phyloP scores from a whole-genome alignment of 2,113 vertebrate species.

The Perognathus longimembris region DNA sequence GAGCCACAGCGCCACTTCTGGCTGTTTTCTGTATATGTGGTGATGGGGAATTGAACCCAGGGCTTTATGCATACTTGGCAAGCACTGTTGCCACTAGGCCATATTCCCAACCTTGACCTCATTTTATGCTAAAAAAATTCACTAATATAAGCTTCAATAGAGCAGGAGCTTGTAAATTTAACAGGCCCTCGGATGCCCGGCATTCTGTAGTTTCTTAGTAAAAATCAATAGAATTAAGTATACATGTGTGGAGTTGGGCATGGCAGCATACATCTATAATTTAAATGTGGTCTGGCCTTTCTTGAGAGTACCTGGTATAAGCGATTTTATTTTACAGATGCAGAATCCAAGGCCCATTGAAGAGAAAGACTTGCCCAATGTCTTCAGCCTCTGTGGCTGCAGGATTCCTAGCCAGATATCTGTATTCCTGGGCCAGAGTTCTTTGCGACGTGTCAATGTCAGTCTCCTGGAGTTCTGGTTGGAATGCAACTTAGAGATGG shows the following conservation, averaged over 20 bases:
- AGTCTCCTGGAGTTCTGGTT: not conserved
- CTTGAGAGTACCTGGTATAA: not conserved
- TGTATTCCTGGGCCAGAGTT: not conserved
- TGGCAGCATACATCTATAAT: not conserved
- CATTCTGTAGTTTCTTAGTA: not conserved
- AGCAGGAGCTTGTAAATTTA: not conserved
- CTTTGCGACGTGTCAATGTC: accelerated
- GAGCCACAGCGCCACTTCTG: no score
- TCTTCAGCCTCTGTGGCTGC: not conserved
- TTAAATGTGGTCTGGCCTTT: not conserved
- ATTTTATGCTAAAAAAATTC: not conserved
- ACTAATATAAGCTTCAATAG: not conserved
- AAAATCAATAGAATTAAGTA: not conserved
- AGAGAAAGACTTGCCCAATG: not conserved
- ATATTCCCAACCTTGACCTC: no score
- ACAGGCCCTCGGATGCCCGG: not conserved
- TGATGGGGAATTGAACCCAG: no score
- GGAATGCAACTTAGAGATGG: not conserved
- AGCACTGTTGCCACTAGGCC: no score
- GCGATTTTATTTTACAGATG: not conserved
- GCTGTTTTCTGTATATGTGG: no score
- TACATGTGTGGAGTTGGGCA: not conserved
- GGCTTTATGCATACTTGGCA: no score
- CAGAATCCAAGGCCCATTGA: not conserved
- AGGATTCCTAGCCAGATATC: not conserved